Evolutionary conservation across 2,113 vertebrate genomes (phyloP), one percentile per base, ranked within the genome.

Genomic region (Dicrurus megarhynchus): DNA sequence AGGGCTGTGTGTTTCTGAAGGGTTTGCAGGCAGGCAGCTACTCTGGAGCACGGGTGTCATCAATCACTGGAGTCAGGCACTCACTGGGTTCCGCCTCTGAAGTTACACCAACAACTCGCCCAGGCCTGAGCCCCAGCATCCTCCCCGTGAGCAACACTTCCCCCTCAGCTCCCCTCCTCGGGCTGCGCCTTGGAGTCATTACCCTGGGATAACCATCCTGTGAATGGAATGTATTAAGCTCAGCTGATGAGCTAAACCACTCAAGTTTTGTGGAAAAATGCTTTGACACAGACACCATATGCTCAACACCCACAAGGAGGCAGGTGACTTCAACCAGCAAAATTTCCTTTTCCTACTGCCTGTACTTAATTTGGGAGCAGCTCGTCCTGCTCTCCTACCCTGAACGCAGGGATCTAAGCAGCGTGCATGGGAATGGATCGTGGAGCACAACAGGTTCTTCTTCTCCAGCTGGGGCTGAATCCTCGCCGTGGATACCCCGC

Each of bases 371-470:
- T 10, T 23, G 81, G 69, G 44, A 46, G 64, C 33, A 33, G 68
- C 57, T 73, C 5, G 3, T 42, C 68, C 8, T 57, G 44, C 89
- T 17, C 33, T 49, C 69, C 11, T 13, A 2, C 8, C 39, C 87
- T 2, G 75, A 17, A 9, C 11, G 3, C 2, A 3, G 82, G 21
- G 52, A 47, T 30, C 32, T 1, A 2, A n/a, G 37, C 44, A 6
- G 57, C 1, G 6, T 3, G 30, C 33, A 67, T 1, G 80, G 76
- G 95, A 97, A 97, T 47, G 97, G 96, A 97, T 96, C 71, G 75
- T 97, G 79, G 94, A 97, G 96, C 55, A 87, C 64, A 96, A 84
- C 35, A 97, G 96, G 98, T 95, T 87, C 74, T 57, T 87, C 74
- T 57, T 90, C 97, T 91, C 79, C 69, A 35, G 1, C 32, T 5